Evolutionary conservation across 2,888 invertebrate genomes (phyloP), one percentile per base, ranked within the genome.

Genomic region (Heliothis peltigera): DNA sequence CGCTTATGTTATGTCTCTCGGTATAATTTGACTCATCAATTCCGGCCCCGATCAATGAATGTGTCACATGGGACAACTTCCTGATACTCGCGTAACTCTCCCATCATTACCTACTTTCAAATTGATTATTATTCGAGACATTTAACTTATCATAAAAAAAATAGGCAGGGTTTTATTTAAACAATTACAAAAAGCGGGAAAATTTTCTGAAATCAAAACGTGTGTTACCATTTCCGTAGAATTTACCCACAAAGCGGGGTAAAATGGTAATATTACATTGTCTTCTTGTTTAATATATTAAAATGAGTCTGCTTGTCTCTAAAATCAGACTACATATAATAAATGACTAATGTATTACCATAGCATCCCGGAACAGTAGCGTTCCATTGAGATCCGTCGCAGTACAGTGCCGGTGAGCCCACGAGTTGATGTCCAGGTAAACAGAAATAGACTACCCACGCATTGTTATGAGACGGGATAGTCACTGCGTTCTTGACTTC

Each of bases 381-480:
- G 82, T 97, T 97, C 98, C 98, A 98, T 0, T 84, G 84, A 0
- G 69, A 80, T 0, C 98, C 98, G 80, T 98, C 96, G 86, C 98
- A 98, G 85, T 96, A 97, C n/a, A 97, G 90, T 1, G 92, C 93
- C 0, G 93, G 76, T 0, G 96, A 94, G 0, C 98, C 98, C 0
- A 94, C 89, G 19, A 97, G 87, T 25, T 90, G 86, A 84, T 95
- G 96, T 0, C 96, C 96, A 0, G 97, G 96, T 56, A 96, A 89
- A 84, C 98, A 98, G 83, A 96, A 96, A 68, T 97, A 96, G 64
- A 95, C 93, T 0, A 97, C 86, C 82, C 96, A 96, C 0, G 96
- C 96, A 0, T 95, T 95, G 0, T 91, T 86, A 77, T 95, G 95
- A 12, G 93, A 92, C 0, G 91, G 82, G 32, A 95, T 89, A 5